A percentile compares a stretch with the other conserved stretches of the same genome.
Conservation (phyloP, 1,140 invertebrate species). For the Trichonephila inaurata region DNA sequence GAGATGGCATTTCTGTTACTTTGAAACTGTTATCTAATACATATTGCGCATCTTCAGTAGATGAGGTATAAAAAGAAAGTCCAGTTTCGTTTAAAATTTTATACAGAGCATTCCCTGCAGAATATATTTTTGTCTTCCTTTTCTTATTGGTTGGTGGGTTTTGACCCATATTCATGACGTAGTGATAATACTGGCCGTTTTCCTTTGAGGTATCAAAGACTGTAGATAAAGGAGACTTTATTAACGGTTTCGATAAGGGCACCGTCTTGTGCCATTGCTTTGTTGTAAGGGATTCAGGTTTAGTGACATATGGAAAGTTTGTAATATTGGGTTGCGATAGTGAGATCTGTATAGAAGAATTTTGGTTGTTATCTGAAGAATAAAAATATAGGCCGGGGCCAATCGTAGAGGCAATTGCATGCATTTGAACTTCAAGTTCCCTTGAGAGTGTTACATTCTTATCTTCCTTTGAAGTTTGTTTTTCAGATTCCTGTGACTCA, state of each 20-base stretch:
- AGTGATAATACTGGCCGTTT: constrained; percentile 50
- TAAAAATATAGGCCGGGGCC: background rate
- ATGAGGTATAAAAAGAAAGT: background rate
- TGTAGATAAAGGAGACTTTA: constrained; percentile 33
- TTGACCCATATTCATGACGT: constrained; percentile 39
- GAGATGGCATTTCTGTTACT: background rate
- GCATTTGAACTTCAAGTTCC: background rate
- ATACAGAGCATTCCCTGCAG: constrained; percentile 18
- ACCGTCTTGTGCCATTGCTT: background rate
- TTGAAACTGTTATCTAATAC: background rate
- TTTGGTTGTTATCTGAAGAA: background rate
- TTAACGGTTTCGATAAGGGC: background rate
- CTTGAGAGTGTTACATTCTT: background rate
- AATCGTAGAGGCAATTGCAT: background rate
- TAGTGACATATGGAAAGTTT: background rate
- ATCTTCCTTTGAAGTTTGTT: background rate
- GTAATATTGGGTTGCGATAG: background rate
- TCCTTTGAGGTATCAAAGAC: constrained; percentile 27
- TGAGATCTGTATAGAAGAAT: background rate
- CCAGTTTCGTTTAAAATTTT: constrained; percentile 43
- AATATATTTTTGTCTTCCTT: constrained; percentile 5
- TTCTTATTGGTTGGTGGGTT: background rate
- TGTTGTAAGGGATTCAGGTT: background rate
- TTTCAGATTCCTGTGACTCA: background rate
- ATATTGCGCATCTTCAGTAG: background rate